Evolutionary conservation across 2,888 invertebrate genomes (phyloP).

Genomic region (Thera britannica): DNA sequence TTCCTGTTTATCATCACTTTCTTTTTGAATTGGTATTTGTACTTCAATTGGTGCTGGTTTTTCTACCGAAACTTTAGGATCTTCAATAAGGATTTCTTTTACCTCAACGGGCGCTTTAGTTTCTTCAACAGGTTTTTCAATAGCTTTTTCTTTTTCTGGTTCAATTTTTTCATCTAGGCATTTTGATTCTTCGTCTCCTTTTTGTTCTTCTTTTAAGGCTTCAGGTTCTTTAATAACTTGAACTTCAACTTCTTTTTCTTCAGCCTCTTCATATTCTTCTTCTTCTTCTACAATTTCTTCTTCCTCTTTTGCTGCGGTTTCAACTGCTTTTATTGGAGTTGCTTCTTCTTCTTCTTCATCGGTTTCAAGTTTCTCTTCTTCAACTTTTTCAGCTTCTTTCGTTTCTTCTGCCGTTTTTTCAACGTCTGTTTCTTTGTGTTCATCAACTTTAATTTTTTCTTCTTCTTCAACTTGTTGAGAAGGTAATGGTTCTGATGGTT

Average conservation of each 20-base stretch:
- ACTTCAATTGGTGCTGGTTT: conserved; percentile 27
- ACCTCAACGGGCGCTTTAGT: conserved; percentile 31
- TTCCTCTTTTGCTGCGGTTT: conserved; percentile 29
- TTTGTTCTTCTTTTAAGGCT: conserved; percentile 36
- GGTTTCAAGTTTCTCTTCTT: not conserved
- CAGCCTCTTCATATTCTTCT: conserved; percentile 45
- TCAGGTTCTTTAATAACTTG: conserved; percentile 10
- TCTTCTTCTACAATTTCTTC: conserved; percentile 44
- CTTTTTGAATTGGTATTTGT: conserved; percentile 39
- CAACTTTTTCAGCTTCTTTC: conserved; percentile 22
- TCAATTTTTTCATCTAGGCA: conserved; percentile 16
- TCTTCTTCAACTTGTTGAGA: conserved; percentile 30
- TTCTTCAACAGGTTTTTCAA: conserved; percentile 38
- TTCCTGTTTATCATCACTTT: conserved; percentile 41
- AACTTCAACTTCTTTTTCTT: conserved; percentile 34
- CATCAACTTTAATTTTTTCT: conserved; percentile 30
- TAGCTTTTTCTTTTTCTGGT: conserved; percentile 18
- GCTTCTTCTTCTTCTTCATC: conserved; percentile 13
- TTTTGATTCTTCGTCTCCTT: conserved; percentile 42
- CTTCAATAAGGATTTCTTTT: conserved; percentile 36
- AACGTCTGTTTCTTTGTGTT: conserved; percentile 17
- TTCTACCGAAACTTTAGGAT: conserved; percentile 28
- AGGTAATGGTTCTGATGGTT: conserved; percentile 38
- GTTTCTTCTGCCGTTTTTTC: too few species aligned
- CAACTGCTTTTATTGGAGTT: conserved; percentile 25